phyloP scores from a whole-genome alignment of 2,888 invertebrate genomes.

The Meganola albula region DNA sequence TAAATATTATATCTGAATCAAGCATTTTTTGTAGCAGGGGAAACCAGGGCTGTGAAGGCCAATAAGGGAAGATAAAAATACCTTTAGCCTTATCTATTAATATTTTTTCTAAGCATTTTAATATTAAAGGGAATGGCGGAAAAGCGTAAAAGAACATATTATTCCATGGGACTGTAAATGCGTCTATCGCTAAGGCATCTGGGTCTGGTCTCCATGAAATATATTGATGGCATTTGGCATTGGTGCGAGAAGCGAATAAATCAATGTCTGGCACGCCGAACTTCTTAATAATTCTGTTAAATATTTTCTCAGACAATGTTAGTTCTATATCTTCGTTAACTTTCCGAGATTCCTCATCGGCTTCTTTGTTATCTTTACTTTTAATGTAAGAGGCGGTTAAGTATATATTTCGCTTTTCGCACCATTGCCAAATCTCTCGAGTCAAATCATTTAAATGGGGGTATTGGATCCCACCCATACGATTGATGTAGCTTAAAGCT shows the following conservation, averaged over 20 bases:
- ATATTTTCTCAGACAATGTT: conserved; percentile 2
- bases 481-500: conserved; percentile 4
- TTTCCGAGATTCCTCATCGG: conserved; percentile 7
- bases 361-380: conserved; percentile 7
- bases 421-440: conserved; percentile 10
- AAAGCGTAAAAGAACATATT: conserved; percentile 5
- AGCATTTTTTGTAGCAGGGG: too few relatives aligned
- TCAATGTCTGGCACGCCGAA: conserved; percentile 3
- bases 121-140: conserved; percentile 5
- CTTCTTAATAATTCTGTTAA: neutral
- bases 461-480: conserved; percentile 6
- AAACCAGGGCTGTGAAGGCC: conserved; percentile 3
- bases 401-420: conserved; percentile 5
- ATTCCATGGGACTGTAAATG: conserved; percentile 7
- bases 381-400: conserved; percentile 11
- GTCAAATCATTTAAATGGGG: conserved; percentile 8
- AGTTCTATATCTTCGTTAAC: conserved; percentile 4
- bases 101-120: conserved; percentile 4
- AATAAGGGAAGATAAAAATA: neutral
- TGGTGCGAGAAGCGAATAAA: conserved; percentile 9
- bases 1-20: too few relatives aligned
- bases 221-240: conserved; percentile 7
- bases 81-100: conserved; percentile 1
- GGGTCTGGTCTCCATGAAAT: conserved; percentile 11
- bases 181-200: conserved; percentile 7